phyloP scores from a whole-genome alignment of 2,888 invertebrate genomes.

The Drosophila tanythrix region DNA sequence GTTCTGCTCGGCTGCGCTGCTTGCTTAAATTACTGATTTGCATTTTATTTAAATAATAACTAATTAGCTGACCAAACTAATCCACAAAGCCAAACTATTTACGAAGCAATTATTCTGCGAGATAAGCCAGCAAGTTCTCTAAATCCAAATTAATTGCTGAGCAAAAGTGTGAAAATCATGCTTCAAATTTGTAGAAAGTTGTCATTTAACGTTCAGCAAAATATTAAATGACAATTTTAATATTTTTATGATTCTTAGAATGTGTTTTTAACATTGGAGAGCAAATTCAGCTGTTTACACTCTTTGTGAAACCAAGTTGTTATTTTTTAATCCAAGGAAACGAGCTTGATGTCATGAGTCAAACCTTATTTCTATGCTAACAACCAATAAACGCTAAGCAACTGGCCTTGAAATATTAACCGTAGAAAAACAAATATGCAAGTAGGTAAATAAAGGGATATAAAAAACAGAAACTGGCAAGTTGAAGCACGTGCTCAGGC shows the following conservation, averaged over 20 bases:
- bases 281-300: neutral
- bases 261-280: neutral
- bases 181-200: neutral
- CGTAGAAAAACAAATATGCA: constrained; percentile 36
- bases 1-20: constrained; percentile 64
- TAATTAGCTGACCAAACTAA: constrained; percentile 59
- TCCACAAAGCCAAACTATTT: constrained; percentile 3
- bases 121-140: neutral
- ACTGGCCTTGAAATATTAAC: constrained; percentile 65
- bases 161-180: neutral
- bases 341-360: constrained; percentile 6
- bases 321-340: neutral
- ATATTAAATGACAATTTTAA: neutral
- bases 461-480: constrained; percentile 42
- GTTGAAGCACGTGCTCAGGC: constrained; percentile 70
- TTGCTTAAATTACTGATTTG: constrained; percentile 65
- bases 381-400: constrained; percentile 32
- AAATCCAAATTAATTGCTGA: neutral
- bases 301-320: neutral
- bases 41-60: constrained; percentile 75
- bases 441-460: constrained; percentile 41
- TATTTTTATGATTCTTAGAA: neutral
- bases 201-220: neutral
- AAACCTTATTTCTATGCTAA: constrained; percentile 19
- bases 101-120: neutral